These are phyloP conservation scores for Carollia perspicillata DNA, from an alignment of 2,113 vertebrate genomes.

Conservation along the genomic window DNA sequence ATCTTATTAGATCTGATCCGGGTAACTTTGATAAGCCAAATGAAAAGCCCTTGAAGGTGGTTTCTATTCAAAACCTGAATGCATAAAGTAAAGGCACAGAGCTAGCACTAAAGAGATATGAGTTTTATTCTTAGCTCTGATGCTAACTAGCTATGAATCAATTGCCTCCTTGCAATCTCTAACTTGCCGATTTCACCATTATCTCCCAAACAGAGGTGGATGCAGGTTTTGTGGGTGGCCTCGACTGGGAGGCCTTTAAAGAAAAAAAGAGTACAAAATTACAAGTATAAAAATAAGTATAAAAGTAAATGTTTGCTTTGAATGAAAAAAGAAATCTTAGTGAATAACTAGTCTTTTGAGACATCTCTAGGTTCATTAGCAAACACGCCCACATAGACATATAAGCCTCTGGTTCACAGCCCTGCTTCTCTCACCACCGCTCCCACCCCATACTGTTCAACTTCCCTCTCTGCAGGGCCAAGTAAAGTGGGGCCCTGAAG, in stretches of 20 bases:
- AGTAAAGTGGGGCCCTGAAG: background rate
- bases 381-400: background rate
- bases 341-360: background rate
- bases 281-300: background rate
- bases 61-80: slow-evolving; percentile 2
- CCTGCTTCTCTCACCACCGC: background rate
- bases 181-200: background rate
- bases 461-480: background rate
- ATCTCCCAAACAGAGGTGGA: background rate
- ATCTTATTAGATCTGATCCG: slow-evolving; percentile 71
- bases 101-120: background rate
- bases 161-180: background rate
- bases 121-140: background rate
- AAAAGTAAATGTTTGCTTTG: background rate
- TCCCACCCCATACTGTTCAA: accelerated
- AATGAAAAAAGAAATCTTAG: background rate
- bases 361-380: background rate
- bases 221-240: background rate
- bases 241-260: background rate
- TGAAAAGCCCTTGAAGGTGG: slow-evolving; percentile 5
- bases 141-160: background rate
- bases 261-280: background rate
- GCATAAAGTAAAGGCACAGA: background rate
- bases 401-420: background rate
- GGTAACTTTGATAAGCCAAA: slow-evolving; percentile 14